Evolutionary conservation across 2,888 invertebrate species (phyloP), one percentile per base, ranked within the genome.

Genomic region (Thereva nobilitata): DNA sequence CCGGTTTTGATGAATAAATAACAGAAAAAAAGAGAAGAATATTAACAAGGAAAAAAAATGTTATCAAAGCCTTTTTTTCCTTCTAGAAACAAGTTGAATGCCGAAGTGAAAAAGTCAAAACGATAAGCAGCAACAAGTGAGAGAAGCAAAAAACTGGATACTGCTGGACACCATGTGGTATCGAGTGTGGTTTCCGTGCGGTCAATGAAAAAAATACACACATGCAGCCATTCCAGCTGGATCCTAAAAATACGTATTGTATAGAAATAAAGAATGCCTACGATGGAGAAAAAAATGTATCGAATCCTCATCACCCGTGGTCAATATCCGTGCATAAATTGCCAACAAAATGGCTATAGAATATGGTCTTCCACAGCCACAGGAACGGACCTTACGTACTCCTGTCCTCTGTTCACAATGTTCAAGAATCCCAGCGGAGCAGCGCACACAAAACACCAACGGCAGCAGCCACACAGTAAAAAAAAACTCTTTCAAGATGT

Each of bases 51-150:
- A 23, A 23, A 23, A 23, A 23, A 23, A 23, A 23, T 23, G 23
- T 23, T 23, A 23, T 55, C 41, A 38, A 23, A 23, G 23, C 40
- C 38, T 50, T 61, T 50, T 50, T 61, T 61, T 40, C 50, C 50
- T 50, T 40, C 50, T 37, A 23, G 61, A 49, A 61, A 61, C 61
- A 61, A 61, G 61, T 61, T 50, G 61, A 49, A 61, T 61, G 41
- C 61, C 61, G 49, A 50, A 61, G 61, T 61, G 61, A 61, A 61
- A 59, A 61, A 61, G 50, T 61, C 61, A 61, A 61, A 61, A 61
- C 49, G 61, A 50, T 61, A 50, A 61, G 41, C 61, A 61, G 50
- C 23, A 23, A 23, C 23, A 23, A 23, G 23, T 23, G 50, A 50
- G 50, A 41, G 50, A 38, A 23, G 50, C 40, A 61, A 61, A 59